A percentile compares a stretch with the other conserved stretches of the same genome.
These are phyloP conservation scores for Riparia riparia DNA, from an alignment of 2,113 vertebrate species.

Conservation along the genomic window DNA sequence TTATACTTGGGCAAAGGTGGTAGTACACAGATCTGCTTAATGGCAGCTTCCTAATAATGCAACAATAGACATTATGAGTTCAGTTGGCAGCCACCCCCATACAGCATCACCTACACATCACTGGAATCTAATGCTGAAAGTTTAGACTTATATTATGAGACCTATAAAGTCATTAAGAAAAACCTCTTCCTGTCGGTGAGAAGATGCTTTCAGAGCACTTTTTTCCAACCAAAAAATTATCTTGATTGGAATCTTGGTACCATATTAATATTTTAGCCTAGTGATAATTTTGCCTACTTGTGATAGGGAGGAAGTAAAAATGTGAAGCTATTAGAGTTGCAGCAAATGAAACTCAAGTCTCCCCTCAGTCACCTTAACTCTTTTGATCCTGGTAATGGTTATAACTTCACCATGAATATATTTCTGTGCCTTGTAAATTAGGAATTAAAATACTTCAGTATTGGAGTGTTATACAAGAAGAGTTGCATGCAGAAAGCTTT, in stretches of 20 bases:
- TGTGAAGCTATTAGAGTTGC: neutral
- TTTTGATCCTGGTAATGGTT: neutral
- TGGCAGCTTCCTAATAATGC: conserved; percentile 52
- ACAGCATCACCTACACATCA: neutral
- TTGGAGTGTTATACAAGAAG: neutral
- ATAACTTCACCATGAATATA: neutral
- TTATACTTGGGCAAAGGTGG: neutral
- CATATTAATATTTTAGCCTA: neutral
- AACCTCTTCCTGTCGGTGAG: neutral
- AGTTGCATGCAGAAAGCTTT: neutral
- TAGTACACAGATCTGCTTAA: conserved; percentile 22
- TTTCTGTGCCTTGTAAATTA: neutral
- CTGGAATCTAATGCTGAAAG: conserved; percentile 10
- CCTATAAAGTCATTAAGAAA: conserved; percentile 5
- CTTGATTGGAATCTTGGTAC: conserved; percentile 10
- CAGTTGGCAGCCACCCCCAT: conserved; percentile 7
- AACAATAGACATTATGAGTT: conserved; percentile 48
- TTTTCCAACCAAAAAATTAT: neutral
- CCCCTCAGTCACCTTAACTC: neutral
- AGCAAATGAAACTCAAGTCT: neutral
- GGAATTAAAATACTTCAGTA: neutral
- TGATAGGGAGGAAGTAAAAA: neutral
- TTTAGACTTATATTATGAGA: conserved; percentile 33
- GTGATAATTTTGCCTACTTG: neutral
- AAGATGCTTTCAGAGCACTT: conserved; percentile 11